These are phyloP conservation scores for Morpho deidamia DNA, from an alignment of 2,888 invertebrate genomes.

Conservation along the genomic window DNA sequence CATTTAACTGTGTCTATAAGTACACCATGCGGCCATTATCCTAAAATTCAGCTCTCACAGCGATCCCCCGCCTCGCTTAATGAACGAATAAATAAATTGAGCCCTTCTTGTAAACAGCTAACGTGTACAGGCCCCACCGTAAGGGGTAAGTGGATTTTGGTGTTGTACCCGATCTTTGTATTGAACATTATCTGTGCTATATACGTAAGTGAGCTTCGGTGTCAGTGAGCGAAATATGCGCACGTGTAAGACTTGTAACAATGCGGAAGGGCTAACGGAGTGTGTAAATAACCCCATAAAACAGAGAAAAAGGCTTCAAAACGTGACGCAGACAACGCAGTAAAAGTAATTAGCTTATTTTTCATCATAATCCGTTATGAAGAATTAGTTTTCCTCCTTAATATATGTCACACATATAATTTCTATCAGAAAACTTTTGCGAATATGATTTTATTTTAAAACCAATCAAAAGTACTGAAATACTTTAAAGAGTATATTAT, in stretches of 20 bases:
- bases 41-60: constrained; percentile 69
- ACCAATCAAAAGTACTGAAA: too few species aligned
- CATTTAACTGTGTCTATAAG: constrained; percentile 33
- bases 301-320: not conserved
- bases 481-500: too few species aligned
- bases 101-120: constrained; percentile 69
- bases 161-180: constrained; percentile 63
- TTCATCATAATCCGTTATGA: too few species aligned
- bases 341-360: too few species aligned
- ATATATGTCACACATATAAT: too few species aligned
- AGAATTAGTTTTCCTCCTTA: too few species aligned
- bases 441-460: too few species aligned
- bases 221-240: constrained; percentile 20
- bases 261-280: constrained; percentile 14
- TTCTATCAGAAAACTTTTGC: too few species aligned
- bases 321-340: too few species aligned
- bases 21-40: constrained; percentile 53
- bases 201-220: constrained; percentile 21
- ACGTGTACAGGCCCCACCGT: constrained; percentile 61
- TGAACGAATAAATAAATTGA: constrained; percentile 76
- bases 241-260: constrained; percentile 21
- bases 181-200: constrained; percentile 47
- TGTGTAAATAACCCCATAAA: not conserved
- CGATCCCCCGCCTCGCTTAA: constrained; percentile 67
- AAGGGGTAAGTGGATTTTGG: constrained; percentile 78